Percentiles rank a stretch among this genome's conserved stretches.
Evolutionary conservation across 2,113 vertebrate species (phyloP).

Genomic region (Crotophaga sulcirostris): DNA sequence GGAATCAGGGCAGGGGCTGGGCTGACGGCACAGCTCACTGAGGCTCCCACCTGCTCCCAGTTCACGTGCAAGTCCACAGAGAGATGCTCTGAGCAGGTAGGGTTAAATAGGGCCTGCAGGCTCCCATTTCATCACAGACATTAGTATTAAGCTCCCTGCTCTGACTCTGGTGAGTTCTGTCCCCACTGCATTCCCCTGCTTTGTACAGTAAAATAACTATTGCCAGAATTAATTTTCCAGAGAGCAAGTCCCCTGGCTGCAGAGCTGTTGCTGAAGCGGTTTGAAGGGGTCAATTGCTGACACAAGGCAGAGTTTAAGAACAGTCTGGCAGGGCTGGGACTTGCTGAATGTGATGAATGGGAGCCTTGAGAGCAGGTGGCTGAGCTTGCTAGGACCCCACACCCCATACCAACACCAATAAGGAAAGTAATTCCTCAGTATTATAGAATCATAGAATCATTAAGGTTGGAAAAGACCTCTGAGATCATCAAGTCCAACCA

Average conservation of each 20-base stretch:
- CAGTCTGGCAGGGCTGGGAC: neutral
- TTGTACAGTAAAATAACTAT: neutral
- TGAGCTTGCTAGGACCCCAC: fast-evolving
- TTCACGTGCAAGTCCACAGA: fast-evolving
- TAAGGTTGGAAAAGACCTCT: no score
- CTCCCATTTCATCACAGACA: neutral
- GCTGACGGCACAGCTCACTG: neutral
- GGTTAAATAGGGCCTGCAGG: neutral
- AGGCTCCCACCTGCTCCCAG: neutral
- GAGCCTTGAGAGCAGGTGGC: neutral
- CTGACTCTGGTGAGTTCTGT: fast-evolving
- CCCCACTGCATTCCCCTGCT: neutral
- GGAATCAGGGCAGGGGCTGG: neutral
- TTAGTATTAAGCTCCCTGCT: neutral
- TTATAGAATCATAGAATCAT: no score
- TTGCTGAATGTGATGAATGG: neutral
- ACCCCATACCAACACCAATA: neutral
- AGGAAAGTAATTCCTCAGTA: neutral
- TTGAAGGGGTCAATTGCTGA: neutral
- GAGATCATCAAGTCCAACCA: no score
- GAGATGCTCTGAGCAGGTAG: fast-evolving
- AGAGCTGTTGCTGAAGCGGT: neutral
- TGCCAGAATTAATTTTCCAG: neutral
- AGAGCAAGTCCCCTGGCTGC: neutral
- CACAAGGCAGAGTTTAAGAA: neutral